Evolutionary conservation across 2,113 vertebrate species (phyloP), one percentile per base, ranked within the genome.

Genomic region (Austrofundulus limnaeus): DNA sequence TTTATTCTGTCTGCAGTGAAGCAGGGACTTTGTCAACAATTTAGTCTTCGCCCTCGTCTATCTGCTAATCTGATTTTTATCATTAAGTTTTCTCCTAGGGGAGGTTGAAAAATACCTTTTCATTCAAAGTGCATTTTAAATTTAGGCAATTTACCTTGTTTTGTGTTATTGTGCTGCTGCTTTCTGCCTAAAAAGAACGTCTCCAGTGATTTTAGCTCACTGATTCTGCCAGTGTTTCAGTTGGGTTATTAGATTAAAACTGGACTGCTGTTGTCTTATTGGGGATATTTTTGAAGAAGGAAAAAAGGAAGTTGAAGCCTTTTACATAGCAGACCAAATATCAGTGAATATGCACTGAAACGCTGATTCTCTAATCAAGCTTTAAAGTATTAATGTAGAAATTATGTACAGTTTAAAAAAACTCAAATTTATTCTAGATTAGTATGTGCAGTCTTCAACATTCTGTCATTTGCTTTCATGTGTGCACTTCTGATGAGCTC

Each of bases 1-100:
- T 70, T 68, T 88, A 85, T 87, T 82, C 74, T 84, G 67, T 76
- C 75, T 72, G 74, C 85, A 75, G 72, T 85, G 83, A 86, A 71
- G 67, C 28, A 45, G 78, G 61, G 75, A 88, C 58, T 81, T 65
- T 69, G 57, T 57, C 24, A 11, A 83, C 78, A 84, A 82, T 88
- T 86, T 77, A 64, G 47, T n/a, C 31, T 72, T 85, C 80, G 66
- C 62, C 77, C 73, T 72, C 45, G 75, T 47, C 73, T 80, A 77
- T 80, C 70, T 75, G 66, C 73, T 66, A 19, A 67, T 85, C 77
- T 74, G 75, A 74, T 80, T 83, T 84, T 87, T 78, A 76, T 70
- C 67, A 84, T 86, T 77, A 86, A 80, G 48, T 79, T 42, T 75
- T 60, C 57, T 66, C 66, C 75, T 68, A 38, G 53, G 45, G 73